phyloP scores from a whole-genome alignment of 1,140 invertebrate species.

The Drosophila neocordata region DNA sequence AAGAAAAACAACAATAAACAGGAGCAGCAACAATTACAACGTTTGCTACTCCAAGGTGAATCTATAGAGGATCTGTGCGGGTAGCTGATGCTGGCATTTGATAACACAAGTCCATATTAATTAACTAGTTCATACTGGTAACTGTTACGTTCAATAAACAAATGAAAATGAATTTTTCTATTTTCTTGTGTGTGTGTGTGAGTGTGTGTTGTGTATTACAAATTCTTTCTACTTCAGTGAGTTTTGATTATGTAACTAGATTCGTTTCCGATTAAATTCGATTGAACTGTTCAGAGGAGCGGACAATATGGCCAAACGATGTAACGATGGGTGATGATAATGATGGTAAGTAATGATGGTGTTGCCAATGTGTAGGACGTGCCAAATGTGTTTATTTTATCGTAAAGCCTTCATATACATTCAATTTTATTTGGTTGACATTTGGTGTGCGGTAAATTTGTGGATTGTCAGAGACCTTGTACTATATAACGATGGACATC shows the following conservation, averaged over 20 bases:
- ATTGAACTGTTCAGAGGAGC: constrained; percentile 3
- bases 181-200: background rate
- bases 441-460: background rate
- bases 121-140: background rate
- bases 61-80: constrained; percentile 77
- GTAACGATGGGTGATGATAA: background rate
- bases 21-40: constrained; percentile 62
- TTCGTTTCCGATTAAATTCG: background rate
- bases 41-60: constrained; percentile 72
- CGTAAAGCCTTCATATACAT: constrained; percentile 3
- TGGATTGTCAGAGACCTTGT: background rate
- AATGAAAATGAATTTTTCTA: background rate
- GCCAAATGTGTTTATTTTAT: constrained; percentile 5
- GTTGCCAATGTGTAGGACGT: constrained; percentile 3
- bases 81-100: constrained; percentile 29
- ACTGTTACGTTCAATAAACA: constrained; percentile 9
- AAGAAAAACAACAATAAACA: constrained; percentile 70
- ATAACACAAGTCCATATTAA: constrained; percentile 1
- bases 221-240: constrained; percentile 3
- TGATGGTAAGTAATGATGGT: background rate
- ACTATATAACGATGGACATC: background rate
- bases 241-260: constrained; percentile 11
- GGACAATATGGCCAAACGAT: constrained; percentile 7
- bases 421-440: constrained; percentile 6
- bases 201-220: background rate